Evolutionary conservation across 2,113 vertebrate genomes (phyloP), one percentile per base, ranked within the genome.

Genomic region (Caranx melampygus): DNA sequence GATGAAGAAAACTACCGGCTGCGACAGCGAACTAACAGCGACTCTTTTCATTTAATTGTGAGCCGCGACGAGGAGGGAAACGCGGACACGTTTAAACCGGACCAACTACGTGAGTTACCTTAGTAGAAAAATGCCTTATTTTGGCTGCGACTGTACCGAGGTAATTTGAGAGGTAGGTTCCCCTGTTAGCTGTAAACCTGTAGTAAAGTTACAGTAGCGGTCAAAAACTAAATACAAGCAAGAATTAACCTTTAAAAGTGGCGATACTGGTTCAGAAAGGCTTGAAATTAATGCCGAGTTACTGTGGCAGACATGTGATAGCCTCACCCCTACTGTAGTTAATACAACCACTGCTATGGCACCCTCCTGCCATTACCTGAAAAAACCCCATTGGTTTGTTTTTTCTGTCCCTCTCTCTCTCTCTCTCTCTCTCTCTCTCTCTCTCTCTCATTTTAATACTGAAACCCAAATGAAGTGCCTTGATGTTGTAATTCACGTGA

Each of bases 1-100:
- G 86, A 64, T 89, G 85, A 92, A 91, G 85, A 88, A 88, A 88
- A 91, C 81, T n/a, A 72, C 81, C 82, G 76, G 82, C 88, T 33
- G 83, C 62, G n/a, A 76, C 75, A 65, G 83, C 72, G 79, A 88
- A 86, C 60, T 84, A 85, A 79, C 11, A 90, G n/a, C 34, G 71
- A 57, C 54, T 3, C 59, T 72, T 85, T 85, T 67, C 2, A 40
- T 59, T 67, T 20, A 34, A 44, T 49, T 33, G 73, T 33, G 73
- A 92, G 91, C 87, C 89, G 86, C 87, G 83, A 45, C 21, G 54
- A 73, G 74, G 40, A 78, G n/a, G 58, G 51, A 21, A 1, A 37
- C 18, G 26, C 3, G 40, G 33, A 49, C 15, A 44, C 54, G 1
- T 1, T 1, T 20, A 47, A 78, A 33, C 20, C 1, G 74, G 49